Evolutionary conservation across 2,888 invertebrate genomes (phyloP), one percentile per base, ranked within the genome.

Genomic region (Eupithecia subfuscata): DNA sequence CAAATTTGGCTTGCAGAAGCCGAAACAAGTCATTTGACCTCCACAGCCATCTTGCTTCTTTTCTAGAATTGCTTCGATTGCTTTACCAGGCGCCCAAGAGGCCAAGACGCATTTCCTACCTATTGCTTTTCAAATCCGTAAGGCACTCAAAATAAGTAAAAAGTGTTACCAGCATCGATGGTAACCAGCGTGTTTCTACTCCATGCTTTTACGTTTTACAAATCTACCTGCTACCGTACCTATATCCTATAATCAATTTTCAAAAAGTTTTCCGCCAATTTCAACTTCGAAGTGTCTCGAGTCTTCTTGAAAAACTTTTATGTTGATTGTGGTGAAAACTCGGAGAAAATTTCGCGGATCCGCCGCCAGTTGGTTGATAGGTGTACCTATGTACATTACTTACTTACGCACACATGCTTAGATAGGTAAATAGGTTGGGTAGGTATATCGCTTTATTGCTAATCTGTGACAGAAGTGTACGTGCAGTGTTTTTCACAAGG

Each of bases 221-320:
- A 5, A 60, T 22, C 12, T 60, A 60, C 25, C 25, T 6, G 12
- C 60, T 25, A 6, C 14, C 25, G 22, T 12, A 9, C 3, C 2
- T n/a, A 8, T 60, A 63, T 30, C 16, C 30, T 16, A 63, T 63
- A 43, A 87, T 87, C 87, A 86, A 74, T 74, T 84, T 84, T 85
- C 84, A 80, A 83, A 81, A 85, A 87, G 84, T 86, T 86, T 74
- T 67, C 75, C 82, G 86, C 85, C 84, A 86, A 89, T 86, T 87
- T 84, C 79, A 88, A 82, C 85, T 86, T 73, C 79, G 78, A 82
- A 85, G 80, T 83, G 80, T 81, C 82, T 85, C 77, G 81, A 82
- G 81, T 76, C 76, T 45, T 71, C 68, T 14, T 34, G 14, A 25
- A 56, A 67, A 78, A 75, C 64, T 68, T 77, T 72, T 45, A 40